A percentile compares a stretch with the other conserved stretches of the same genome.
These are phyloP conservation scores for Hirudinaria manillensis DNA, from an alignment of 2,888 invertebrate species.

Conservation along the genomic window DNA sequence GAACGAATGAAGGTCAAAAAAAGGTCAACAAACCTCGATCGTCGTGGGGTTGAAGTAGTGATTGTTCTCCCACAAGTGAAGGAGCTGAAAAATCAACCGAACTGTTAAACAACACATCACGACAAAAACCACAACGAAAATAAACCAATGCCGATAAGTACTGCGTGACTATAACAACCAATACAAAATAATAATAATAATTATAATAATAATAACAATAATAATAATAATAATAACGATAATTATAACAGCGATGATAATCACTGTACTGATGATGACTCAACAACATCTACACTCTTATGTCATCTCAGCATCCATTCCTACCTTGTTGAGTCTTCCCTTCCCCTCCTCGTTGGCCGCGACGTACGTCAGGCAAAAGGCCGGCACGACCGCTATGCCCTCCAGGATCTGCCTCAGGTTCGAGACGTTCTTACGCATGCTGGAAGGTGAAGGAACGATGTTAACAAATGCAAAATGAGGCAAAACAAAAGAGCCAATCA, in stretches of 20 bases:
- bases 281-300: too few relatives aligned
- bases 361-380: conserved; percentile 89
- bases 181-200: background rate
- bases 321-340: conserved; percentile 76
- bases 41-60: conserved; percentile 61
- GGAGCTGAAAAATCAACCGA: conserved; percentile 57
- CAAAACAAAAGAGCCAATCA: too few relatives aligned
- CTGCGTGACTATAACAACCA: background rate
- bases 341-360: conserved; percentile 76
- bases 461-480: background rate
- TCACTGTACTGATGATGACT: too few relatives aligned
- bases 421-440: conserved; percentile 89
- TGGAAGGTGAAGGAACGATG: conserved; percentile 56
- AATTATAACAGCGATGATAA: background rate
- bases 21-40: conserved; percentile 47
- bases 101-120: too few relatives aligned
- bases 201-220: background rate
- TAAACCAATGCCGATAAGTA: too few relatives aligned
- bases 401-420: conserved; percentile 87
- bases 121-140: too few relatives aligned
- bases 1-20: background rate
- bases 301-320: background rate
- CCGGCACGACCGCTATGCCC: conserved; percentile 82
- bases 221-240: background rate
- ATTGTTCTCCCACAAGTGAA: conserved; percentile 93